phyloP scores from a whole-genome alignment of 1,140 invertebrate genomes.

The Ptiloglossa arizonensis region DNA sequence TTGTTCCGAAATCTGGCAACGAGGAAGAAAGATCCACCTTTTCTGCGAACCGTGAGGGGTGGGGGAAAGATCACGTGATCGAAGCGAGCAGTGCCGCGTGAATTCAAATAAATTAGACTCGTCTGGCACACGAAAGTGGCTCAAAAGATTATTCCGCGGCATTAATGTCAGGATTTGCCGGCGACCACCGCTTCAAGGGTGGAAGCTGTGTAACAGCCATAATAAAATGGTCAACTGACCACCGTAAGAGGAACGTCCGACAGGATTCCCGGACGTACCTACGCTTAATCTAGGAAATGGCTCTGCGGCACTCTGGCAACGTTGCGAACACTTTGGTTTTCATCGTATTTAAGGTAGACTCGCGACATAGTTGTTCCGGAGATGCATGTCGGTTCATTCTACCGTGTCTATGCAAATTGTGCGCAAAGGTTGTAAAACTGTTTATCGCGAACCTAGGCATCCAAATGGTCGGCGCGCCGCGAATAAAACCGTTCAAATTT shows the following conservation, averaged over 20 bases:
- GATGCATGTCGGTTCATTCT: not conserved
- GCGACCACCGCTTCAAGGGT: conserved; percentile 8
- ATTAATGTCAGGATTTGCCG: conserved; percentile 67
- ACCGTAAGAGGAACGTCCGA: conserved; percentile 25
- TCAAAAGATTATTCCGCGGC: conserved; percentile 73
- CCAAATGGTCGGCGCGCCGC: no score
- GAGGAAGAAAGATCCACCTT: no score
- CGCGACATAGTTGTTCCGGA: not conserved
- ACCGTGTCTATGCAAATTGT: no score
- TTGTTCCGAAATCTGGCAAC: no score
- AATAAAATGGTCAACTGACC: conserved; percentile 58
- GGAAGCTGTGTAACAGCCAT: conserved; percentile 51
- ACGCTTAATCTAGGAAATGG: conserved; percentile 48
- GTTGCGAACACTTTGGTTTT: conserved; percentile 24
- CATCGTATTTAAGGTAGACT: conserved; percentile 19
- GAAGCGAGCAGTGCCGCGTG: not conserved
- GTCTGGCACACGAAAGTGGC: conserved; percentile 56
- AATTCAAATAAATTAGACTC: conserved; percentile 64
- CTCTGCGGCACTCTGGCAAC: conserved; percentile 22
- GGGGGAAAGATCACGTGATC: not conserved
- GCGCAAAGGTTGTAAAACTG: no score
- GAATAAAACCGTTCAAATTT: no score
- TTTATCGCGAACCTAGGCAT: no score
- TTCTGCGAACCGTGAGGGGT: no score
- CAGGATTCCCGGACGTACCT: conserved; percentile 19